Conservation (phyloP, 2,797 vertebrate genomes). For the Natrix natrix region DNA sequence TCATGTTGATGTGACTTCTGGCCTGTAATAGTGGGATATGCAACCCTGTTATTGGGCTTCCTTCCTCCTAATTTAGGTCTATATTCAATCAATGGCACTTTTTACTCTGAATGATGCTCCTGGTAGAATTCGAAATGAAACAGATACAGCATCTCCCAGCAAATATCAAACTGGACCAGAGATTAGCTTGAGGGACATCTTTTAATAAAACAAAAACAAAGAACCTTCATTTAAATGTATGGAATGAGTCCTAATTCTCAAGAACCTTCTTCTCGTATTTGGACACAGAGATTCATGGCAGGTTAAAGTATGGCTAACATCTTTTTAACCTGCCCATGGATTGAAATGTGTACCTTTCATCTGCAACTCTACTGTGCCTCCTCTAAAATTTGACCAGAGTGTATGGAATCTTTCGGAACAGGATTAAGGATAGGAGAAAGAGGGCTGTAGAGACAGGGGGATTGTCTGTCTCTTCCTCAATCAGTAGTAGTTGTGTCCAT, state of each 20-base stretch:
- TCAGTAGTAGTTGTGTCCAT: neutral
- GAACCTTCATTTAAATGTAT: neutral
- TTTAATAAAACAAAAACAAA: neutral
- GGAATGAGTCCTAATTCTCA: neutral
- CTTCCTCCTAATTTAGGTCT: neutral
- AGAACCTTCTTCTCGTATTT: neutral
- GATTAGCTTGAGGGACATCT: neutral
- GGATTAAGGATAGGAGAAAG: neutral
- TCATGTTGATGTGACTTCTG: slow-evolving; percentile 1
- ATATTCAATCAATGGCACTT: neutral
- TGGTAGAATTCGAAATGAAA: neutral
- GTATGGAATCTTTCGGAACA: neutral
- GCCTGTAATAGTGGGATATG: neutral
- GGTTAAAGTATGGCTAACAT: neutral
- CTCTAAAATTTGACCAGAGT: neutral
- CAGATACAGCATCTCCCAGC: neutral
- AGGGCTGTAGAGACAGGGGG: neutral
- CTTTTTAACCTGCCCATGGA: neutral
- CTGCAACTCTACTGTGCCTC: neutral
- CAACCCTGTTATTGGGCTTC: neutral
- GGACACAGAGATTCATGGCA: neutral
- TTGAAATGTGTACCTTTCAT: neutral
- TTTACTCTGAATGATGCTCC: neutral
- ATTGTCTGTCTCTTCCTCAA: neutral
- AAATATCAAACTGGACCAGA: neutral